A percentile compares a stretch with the other conserved stretches of the same genome.
phyloP scores from a whole-genome alignment of 2,797 vertebrate species.

The Craterocephalus amniculus region DNA sequence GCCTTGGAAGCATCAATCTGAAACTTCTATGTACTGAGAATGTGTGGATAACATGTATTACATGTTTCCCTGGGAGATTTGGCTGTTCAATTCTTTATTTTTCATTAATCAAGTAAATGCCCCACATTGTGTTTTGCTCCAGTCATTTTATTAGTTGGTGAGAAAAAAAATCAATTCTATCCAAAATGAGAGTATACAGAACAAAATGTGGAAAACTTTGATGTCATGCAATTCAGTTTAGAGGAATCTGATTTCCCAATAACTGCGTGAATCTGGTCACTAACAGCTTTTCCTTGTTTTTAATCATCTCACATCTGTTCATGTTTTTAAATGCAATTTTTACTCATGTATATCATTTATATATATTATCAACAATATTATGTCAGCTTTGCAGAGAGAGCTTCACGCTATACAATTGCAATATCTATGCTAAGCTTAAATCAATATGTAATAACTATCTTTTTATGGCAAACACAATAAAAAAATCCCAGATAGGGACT shows the following conservation, averaged over 20 bases:
- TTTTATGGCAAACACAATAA: slow-evolving; percentile 17
- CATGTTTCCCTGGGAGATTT: no score
- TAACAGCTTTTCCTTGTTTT: slow-evolving; percentile 21
- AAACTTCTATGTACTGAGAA: no score
- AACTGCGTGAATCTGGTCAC: slow-evolving; percentile 20
- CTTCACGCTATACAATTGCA: slow-evolving; percentile 18
- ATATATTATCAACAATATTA: slow-evolving; percentile 35
- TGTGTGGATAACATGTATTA: no score
- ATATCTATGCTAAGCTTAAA: slow-evolving; percentile 26
- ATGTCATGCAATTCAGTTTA: slow-evolving; percentile 17
- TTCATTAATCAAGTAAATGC: no score
- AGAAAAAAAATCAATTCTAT: slow-evolving; percentile 45
- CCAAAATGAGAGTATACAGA: slow-evolving; percentile 5
- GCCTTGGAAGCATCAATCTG: no score
- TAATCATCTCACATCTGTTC: slow-evolving; percentile 9
- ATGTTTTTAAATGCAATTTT: no score
- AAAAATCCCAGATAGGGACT: slow-evolving; percentile 22
- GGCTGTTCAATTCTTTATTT: no score
- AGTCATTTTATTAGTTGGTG: no score
- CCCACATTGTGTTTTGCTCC: no score
- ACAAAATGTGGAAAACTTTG: background rate
- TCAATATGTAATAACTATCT: slow-evolving; percentile 16
- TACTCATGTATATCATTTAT: background rate
- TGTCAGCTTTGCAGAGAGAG: slow-evolving; percentile 14
- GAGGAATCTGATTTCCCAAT: slow-evolving; percentile 17